phyloP scores from a whole-genome alignment of 2,888 invertebrate species.

The Leucophora obtusa region DNA sequence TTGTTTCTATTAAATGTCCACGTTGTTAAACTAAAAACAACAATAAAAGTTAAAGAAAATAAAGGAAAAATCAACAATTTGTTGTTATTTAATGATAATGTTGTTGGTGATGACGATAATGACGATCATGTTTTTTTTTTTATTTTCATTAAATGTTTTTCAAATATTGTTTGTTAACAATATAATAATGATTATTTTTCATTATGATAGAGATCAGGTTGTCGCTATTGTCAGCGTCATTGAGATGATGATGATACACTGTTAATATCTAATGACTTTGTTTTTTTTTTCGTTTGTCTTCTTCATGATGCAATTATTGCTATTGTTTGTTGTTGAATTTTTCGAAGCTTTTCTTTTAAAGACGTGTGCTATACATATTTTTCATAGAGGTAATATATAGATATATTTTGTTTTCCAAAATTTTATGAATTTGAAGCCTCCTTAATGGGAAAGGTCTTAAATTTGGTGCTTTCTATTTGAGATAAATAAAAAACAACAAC shows the following conservation, averaged over 20 bases:
- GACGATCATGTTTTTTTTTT: slow-evolving; percentile 5
- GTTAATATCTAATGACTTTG: neutral
- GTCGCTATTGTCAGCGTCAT: slow-evolving; percentile 18
- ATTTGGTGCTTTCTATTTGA: too few species aligned
- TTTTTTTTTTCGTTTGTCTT: neutral
- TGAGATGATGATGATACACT: neutral
- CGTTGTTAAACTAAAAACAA: slow-evolving; percentile 34
- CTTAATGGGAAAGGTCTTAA: too few species aligned
- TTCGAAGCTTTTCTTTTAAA: neutral
- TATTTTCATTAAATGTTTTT: slow-evolving; percentile 26
- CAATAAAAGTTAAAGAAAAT: neutral
- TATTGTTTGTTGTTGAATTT: neutral
- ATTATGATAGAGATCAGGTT: slow-evolving; percentile 50
- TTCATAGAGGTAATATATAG: too few species aligned
- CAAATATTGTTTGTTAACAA: slow-evolving; percentile 50
- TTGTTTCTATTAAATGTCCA: slow-evolving; percentile 52
- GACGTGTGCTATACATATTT: neutral
- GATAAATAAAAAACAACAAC: too few species aligned
- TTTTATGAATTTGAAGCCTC: too few species aligned
- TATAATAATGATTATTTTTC: slow-evolving; percentile 48
- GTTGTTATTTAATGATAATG: slow-evolving; percentile 51
- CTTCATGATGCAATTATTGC: slow-evolving; percentile 3
- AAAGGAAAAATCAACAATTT: slow-evolving; percentile 43
- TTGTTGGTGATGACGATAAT: slow-evolving; percentile 28
- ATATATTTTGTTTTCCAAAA: too few species aligned